Percentiles rank a stretch among this genome's conserved stretches.
Conservation (phyloP, 2,797 vertebrate species). For the Catostomus latipinnis region DNA sequence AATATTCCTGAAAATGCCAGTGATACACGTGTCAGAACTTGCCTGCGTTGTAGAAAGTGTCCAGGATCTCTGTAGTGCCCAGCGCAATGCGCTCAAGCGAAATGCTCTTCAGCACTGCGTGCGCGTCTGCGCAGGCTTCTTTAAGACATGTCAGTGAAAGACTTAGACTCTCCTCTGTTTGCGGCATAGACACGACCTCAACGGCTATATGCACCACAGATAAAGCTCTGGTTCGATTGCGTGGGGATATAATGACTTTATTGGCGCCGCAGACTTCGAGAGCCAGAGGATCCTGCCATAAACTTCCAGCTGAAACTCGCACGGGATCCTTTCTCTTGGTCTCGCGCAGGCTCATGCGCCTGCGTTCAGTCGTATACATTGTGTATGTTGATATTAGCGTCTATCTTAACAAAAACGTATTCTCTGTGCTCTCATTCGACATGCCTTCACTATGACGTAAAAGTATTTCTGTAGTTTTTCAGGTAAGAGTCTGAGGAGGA, state of each 20-base stretch:
- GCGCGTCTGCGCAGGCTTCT: slow-evolving; percentile 81
- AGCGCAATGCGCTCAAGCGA: slow-evolving; percentile 79
- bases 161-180: slow-evolving; percentile 76
- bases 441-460: slow-evolving; percentile 34
- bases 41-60: slow-evolving; percentile 91
- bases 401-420: slow-evolving; percentile 1
- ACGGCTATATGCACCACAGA: slow-evolving; percentile 80
- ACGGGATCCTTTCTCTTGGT: slow-evolving; percentile 68
- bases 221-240: slow-evolving; percentile 74
- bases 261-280: slow-evolving; percentile 69
- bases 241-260: slow-evolving; percentile 67
- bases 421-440: background rate
- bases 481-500: slow-evolving; percentile 39
- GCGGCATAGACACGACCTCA: slow-evolving; percentile 71
- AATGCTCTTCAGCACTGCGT: slow-evolving; percentile 73
- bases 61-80: slow-evolving; percentile 80
- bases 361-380: slow-evolving; percentile 81
- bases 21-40: slow-evolving; percentile 71
- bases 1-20: background rate
- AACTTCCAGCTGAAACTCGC: slow-evolving; percentile 80
- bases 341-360: slow-evolving; percentile 79
- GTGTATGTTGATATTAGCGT: background rate
- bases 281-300: slow-evolving; percentile 85
- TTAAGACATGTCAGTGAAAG: slow-evolving; percentile 80
- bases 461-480: slow-evolving; percentile 33